phyloP scores from a whole-genome alignment of 1,140 invertebrate species.

The Schlechtendalia chinensis region DNA sequence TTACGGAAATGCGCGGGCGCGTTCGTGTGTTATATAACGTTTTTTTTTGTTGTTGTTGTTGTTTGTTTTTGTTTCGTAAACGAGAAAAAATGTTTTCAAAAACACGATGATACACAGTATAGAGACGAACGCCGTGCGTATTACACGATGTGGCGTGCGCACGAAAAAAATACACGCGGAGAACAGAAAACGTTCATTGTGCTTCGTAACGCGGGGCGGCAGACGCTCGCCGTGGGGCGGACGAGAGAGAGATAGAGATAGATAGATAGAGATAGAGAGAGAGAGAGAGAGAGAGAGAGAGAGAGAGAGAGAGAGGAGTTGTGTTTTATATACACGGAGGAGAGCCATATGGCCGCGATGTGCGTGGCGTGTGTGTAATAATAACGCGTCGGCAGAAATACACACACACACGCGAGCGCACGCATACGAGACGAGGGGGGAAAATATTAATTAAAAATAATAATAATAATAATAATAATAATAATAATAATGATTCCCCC shows the following conservation, averaged over 20 bases:
- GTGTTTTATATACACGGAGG: too few relatives aligned
- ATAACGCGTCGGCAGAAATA: slow-evolving; percentile 36
- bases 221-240: not conserved
- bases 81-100: not conserved
- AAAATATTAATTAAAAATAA: slow-evolving; percentile 33
- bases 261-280: too few relatives aligned
- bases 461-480: not conserved
- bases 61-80: not conserved
- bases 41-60: too few relatives aligned
- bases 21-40: not conserved
- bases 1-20: not conserved
- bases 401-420: not conserved
- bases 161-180: not conserved
- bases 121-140: too few relatives aligned
- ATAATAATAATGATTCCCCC: slow-evolving; percentile 46
- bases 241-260: too few relatives aligned
- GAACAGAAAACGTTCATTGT: slow-evolving; percentile 41
- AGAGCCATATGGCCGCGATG: slow-evolving; percentile 35
- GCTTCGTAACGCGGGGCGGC: not conserved
- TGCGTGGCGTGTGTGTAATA: slow-evolving; percentile 12
- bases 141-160: too few relatives aligned
- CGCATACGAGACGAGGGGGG: not conserved
- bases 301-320: too few relatives aligned
- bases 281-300: too few relatives aligned
- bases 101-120: too few relatives aligned